Evolutionary conservation across 2,113 vertebrate species (phyloP).

Genomic region (Isichthys henryi): DNA sequence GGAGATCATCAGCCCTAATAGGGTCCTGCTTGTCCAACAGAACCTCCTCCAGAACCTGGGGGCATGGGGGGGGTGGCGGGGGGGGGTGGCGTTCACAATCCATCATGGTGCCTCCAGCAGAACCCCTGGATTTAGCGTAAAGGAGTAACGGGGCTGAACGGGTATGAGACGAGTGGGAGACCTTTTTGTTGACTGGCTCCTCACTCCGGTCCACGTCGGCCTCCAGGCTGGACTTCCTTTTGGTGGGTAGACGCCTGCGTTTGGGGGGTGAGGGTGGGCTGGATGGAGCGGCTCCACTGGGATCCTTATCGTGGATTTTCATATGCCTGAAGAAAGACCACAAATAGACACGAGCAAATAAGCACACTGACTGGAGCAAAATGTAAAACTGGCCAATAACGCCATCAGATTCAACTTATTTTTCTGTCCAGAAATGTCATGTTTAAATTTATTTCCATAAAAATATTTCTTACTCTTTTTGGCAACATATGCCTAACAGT

Average conservation of each 20-base stretch:
- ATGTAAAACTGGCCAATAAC: background rate
- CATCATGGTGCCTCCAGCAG: background rate
- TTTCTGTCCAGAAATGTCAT: background rate
- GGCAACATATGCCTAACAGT: background rate
- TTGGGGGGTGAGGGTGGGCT: conserved; percentile 80
- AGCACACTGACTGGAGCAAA: background rate
- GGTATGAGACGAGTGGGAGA: conserved; percentile 28
- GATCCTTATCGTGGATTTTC: conserved; percentile 97
- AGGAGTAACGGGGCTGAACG: background rate
- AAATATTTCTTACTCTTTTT: background rate
- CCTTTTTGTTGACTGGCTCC: conserved; percentile 79
- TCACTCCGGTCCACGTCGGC: conserved; percentile 70
- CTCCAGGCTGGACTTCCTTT: conserved; percentile 73
- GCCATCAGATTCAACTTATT: background rate
- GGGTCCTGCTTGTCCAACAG: conserved; percentile 48
- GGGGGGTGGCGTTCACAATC: background rate
- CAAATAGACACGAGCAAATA: background rate
- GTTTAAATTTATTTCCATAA: background rate
- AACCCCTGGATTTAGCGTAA: background rate
- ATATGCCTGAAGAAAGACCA: conserved; percentile 70
- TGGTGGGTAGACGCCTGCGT: conserved; percentile 73
- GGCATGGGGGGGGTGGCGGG: background rate
- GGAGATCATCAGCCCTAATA: conserved; percentile 60
- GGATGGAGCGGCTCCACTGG: conserved; percentile 54
- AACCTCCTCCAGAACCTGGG: conserved; percentile 69